These are phyloP conservation scores for Columba janthina DNA, from an alignment of 2,113 vertebrate genomes.

Conservation along the genomic window DNA sequence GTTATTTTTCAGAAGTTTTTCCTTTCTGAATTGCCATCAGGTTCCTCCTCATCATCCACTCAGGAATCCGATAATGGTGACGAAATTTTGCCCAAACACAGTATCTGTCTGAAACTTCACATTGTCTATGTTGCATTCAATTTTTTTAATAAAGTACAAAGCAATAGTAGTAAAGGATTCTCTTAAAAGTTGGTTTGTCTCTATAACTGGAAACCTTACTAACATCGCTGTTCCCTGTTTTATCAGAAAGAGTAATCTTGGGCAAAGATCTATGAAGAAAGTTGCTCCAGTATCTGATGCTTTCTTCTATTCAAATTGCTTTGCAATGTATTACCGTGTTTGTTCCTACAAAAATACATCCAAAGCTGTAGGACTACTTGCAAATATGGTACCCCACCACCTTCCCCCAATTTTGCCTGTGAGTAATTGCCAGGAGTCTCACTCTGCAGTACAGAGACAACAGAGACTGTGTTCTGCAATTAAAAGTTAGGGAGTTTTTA, in stretches of 20 bases:
- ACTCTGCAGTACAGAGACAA: slow-evolving; percentile 5
- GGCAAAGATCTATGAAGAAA: neutral
- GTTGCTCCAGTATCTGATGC: neutral
- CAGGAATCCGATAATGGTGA: neutral
- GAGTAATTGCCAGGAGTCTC: neutral
- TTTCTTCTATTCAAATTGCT: neutral
- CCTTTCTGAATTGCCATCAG: neutral
- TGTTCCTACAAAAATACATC: neutral
- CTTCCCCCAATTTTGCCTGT: neutral
- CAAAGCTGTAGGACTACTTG: neutral
- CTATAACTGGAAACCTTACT: neutral
- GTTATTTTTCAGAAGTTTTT: neutral
- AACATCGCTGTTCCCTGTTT: neutral
- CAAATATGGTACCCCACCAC: neutral
- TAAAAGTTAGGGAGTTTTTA: slow-evolving; percentile 55
- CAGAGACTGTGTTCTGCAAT: slow-evolving; percentile 21
- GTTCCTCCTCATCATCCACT: neutral
- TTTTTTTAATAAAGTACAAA: neutral
- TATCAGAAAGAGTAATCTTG: neutral
- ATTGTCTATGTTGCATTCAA: rapidly evolving
- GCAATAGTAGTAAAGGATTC: neutral
- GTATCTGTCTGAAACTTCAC: neutral
- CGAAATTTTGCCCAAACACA: neutral
- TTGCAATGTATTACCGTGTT: neutral
- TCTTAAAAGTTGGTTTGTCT: neutral